phyloP scores from a whole-genome alignment of 1,140 invertebrate species.

The Streblospio benedicti region DNA sequence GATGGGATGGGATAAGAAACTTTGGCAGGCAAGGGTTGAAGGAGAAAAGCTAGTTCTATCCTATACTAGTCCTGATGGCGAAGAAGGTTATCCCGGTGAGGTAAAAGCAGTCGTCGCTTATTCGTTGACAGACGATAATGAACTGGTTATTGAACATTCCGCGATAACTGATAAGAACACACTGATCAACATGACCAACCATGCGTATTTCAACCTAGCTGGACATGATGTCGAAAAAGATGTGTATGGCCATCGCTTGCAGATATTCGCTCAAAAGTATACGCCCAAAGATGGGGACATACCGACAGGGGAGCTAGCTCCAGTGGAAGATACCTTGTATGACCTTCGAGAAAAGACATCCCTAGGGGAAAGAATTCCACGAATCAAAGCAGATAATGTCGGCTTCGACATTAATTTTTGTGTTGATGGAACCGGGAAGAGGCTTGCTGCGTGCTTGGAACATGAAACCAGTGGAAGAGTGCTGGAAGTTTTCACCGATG shows the following conservation, averaged over 20 bases:
- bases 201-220: conserved; percentile 87
- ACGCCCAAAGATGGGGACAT: conserved; percentile 59
- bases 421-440: conserved; percentile 44
- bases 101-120: conserved; percentile 57
- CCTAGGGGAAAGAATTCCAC: conserved; percentile 41
- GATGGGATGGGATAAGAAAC: conserved; percentile 64
- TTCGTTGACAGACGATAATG: conserved; percentile 61
- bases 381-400: conserved; percentile 32
- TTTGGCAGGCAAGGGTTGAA: conserved; percentile 44
- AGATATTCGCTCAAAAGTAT: conserved; percentile 66
- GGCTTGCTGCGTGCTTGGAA: conserved; percentile 46
- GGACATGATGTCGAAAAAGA: conserved; percentile 55
- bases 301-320: conserved; percentile 56
- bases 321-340: conserved; percentile 57
- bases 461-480: conserved; percentile 63
- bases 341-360: conserved; percentile 58
- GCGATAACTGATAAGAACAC: conserved; percentile 68
- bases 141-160: conserved; percentile 62
- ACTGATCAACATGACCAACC: conserved; percentile 82
- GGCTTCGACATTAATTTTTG: conserved; percentile 75
- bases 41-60: conserved; percentile 30
- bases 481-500: conserved; percentile 71
- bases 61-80: conserved; percentile 65
- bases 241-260: conserved; percentile 57
- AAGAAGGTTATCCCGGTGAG: conserved; percentile 78